phyloP scores from a whole-genome alignment of 1,140 invertebrate species.

The Centruroides vittatus region DNA sequence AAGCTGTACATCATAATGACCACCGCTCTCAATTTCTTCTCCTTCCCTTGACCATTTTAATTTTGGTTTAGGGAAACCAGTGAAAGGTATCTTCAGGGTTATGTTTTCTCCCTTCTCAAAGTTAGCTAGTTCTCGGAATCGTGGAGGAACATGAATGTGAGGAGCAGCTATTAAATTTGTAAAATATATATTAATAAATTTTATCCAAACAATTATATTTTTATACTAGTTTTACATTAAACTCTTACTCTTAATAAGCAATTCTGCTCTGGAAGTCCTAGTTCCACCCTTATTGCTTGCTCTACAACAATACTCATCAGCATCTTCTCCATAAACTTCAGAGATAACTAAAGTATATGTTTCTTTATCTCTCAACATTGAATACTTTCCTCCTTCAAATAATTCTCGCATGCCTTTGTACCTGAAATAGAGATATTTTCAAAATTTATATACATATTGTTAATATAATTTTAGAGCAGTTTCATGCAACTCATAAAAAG shows the following conservation, averaged over 20 bases:
- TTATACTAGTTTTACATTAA: neutral
- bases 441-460: no score
- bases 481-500: no score
- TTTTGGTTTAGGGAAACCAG: constrained; percentile 87
- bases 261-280: constrained; percentile 79
- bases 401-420: constrained; percentile 88
- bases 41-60: constrained; percentile 89
- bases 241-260: constrained; percentile 67
- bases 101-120: constrained; percentile 98
- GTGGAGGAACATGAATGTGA: constrained; percentile 89
- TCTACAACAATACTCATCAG: constrained; percentile 91
- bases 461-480: no score
- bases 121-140: constrained; percentile 90
- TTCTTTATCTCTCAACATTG: constrained; percentile 70
- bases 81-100: constrained; percentile 95
- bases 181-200: neutral
- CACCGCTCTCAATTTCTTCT: constrained; percentile 82
- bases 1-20: constrained; percentile 66
- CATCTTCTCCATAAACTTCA: constrained; percentile 93
- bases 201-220: neutral
- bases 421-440: constrained; percentile 44
- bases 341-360: constrained; percentile 67
- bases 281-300: constrained; percentile 87
- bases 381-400: constrained; percentile 74
- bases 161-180: constrained; percentile 47